phyloP scores from a whole-genome alignment of 2,797 vertebrate genomes.

The Notoglanidium macrostoma region DNA sequence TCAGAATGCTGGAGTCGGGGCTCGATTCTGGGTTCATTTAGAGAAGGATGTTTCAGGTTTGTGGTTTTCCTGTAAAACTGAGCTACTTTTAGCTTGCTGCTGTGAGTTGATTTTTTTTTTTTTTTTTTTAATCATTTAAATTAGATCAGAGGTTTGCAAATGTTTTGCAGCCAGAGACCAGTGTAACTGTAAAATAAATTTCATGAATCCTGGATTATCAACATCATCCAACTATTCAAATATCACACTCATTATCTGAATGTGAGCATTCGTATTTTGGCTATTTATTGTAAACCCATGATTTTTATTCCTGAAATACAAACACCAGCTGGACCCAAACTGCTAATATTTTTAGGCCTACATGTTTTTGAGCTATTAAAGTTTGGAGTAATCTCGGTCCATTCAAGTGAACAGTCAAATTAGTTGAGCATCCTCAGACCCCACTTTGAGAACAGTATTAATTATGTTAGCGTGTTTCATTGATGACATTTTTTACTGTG shows the following conservation, averaged over 20 bases:
- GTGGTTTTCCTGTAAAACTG: neutral
- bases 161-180: neutral
- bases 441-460: neutral
- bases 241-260: neutral
- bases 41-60: neutral
- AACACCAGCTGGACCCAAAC: neutral
- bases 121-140: neutral
- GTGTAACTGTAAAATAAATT: neutral
- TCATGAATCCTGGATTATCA: neutral
- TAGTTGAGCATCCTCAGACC: neutral
- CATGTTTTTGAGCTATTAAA: neutral
- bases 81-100: neutral
- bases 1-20: neutral
- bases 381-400: neutral
- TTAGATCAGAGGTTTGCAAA: neutral
- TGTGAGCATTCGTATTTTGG: neutral
- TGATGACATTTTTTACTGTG: neutral
- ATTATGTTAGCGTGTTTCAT: neutral
- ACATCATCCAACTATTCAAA: neutral
- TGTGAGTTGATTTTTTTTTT: neutral
- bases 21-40: conserved; percentile 6
- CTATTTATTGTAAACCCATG: neutral
- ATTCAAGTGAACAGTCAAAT: neutral
- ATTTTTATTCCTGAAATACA: neutral
- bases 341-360: neutral